A percentile compares a stretch with the other conserved stretches of the same genome.
phyloP scores from a whole-genome alignment of 2,113 vertebrate genomes.

The Falco punctatus region DNA sequence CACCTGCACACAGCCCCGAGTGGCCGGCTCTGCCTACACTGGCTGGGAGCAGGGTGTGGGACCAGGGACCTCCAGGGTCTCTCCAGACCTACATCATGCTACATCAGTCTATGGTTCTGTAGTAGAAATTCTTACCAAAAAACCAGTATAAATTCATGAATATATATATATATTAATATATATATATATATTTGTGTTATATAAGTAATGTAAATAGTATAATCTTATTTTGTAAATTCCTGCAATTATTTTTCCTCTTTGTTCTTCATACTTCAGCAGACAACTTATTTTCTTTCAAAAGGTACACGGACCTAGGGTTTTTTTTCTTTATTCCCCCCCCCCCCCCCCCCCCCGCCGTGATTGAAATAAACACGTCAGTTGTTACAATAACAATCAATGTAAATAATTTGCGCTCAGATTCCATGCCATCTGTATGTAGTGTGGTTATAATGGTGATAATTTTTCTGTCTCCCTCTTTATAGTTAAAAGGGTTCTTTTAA shows the following conservation, averaged over 20 bases:
- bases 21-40: neutral
- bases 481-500: neutral
- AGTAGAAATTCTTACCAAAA: neutral
- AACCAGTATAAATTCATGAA: neutral
- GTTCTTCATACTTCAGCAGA: neutral
- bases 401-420: neutral
- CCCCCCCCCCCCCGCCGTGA: neutral
- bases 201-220: neutral
- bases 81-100: no score
- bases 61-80: neutral
- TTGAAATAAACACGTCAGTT: neutral
- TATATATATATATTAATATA: no score
- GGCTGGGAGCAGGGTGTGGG: accelerated
- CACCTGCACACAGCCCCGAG: neutral
- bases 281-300: neutral
- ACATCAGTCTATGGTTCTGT: neutral
- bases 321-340: neutral
- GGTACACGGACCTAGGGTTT: accelerated
- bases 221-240: neutral
- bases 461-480: neutral
- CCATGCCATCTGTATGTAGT: accelerated
- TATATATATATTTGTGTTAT: neutral
- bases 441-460: neutral
- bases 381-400: accelerated
- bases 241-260: neutral